Evolutionary conservation across 2,888 invertebrate genomes (phyloP), one percentile per base, ranked within the genome.

Genomic region (Mayetiola destructor): DNA sequence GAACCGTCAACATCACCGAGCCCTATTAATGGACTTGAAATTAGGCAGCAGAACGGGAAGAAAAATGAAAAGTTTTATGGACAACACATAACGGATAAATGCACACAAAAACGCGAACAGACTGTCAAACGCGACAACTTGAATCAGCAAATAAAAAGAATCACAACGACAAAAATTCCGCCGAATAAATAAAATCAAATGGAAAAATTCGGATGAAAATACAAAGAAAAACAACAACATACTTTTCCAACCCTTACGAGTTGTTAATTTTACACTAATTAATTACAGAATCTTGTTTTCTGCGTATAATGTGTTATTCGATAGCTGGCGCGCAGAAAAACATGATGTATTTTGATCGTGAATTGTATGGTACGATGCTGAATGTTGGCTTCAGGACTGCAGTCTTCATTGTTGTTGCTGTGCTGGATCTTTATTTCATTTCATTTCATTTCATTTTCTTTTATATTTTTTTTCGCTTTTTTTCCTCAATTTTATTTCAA

Each of bases 221-320:
- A n/a, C 42, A 42, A 42, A 42, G 12, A 42, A n/a, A 4, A 39
- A 18, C 42, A 42, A 42, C 42, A 48, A 27, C 48, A 48, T 48
- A n/a, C 48, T 27, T 48, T 48, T 48, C 27, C 27, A 48, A 48
- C 48, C 48, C 48, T 48, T 48, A 48, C 48, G 27, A 48, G 48
- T 48, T 48, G 48, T 48, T 48, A 48, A 48, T 48, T 48, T 48
- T 27, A 48, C 48, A 48, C 48, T 48, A 48, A 48, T 48, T 48
- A 48, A 48, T 48, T 48, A 48, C 27, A 48, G 48, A 48, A 14
- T 48, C 48, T 14, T 48, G 48, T 27, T 48, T 27, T 27, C 27
- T 48, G 27, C n/a, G n/a, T n/a, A n/a, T n/a, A 48, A 48, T 48
- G 27, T 48, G 48, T 27, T 48, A 48, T 48, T 48, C 48, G 48